A percentile compares a stretch with the other conserved stretches of the same genome.
Conservation (phyloP, 2,888 invertebrate genomes). For the Tiphia femorata region DNA sequence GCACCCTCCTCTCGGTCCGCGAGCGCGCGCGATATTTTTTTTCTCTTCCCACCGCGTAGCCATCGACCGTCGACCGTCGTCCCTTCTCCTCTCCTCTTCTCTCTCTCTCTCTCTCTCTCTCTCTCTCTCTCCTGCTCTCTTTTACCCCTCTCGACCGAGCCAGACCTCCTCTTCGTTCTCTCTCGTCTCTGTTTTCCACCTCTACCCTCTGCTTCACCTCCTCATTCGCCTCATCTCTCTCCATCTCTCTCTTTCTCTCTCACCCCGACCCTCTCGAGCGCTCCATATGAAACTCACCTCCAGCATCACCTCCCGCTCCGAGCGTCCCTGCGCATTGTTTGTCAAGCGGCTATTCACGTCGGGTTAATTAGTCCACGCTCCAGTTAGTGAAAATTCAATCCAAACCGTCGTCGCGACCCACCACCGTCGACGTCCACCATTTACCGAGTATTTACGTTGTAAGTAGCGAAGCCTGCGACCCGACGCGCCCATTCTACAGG, state of each 20-base stretch:
- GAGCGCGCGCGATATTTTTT: conserved; percentile 23
- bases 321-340: conserved; percentile 42
- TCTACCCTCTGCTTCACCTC: not conserved
- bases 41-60: conserved; percentile 14
- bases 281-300: conserved; percentile 2
- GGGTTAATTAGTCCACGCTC: conserved; percentile 65
- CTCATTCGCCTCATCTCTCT: not conserved
- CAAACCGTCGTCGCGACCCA: conserved; percentile 39
- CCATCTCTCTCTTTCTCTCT: not conserved
- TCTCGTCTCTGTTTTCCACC: not conserved
- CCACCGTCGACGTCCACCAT: conserved; percentile 5
- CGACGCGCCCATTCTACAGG: not conserved
- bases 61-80: conserved; percentile 22
- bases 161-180: not conserved
- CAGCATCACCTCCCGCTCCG: conserved; percentile 22
- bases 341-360: conserved; percentile 51
- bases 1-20: not conserved
- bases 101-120: not conserved
- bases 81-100: not conserved
- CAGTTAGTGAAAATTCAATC: conserved; percentile 65
- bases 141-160: conserved; percentile 12
- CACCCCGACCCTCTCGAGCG: not conserved
- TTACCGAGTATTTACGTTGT: conserved; percentile 4
- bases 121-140: conserved; percentile 1
- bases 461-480: not conserved